Conservation (phyloP, 64 coral and sea anemone species). For the Stichodactyla mertensii region DNA sequence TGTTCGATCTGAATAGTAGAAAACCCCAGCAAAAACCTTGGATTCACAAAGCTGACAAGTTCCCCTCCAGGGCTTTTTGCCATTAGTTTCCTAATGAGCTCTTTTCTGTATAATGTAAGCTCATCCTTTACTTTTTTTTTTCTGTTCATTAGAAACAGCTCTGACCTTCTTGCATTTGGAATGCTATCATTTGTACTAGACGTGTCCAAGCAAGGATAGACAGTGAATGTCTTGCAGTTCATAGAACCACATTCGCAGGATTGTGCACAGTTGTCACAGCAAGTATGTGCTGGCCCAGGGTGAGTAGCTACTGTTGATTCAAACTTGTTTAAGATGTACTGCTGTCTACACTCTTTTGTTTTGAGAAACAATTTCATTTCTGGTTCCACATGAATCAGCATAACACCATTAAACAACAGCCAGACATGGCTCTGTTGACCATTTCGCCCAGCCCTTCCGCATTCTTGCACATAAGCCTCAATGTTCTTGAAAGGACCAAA, state of each 20-base stretch:
- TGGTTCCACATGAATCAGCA: conserved; percentile 38
- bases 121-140: conserved; percentile 36
- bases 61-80: conserved; percentile 8
- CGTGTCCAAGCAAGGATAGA: conserved; percentile 11
- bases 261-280: conserved; percentile 59
- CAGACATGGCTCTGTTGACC: conserved; percentile 32
- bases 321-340: neutral
- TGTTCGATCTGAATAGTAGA: conserved; percentile 9
- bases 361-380: conserved; percentile 52
- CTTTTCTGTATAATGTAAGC: conserved; percentile 15
- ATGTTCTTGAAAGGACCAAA: conserved; percentile 60
- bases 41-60: conserved; percentile 17
- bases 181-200: neutral
- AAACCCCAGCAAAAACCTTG: conserved; percentile 10
- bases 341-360: conserved; percentile 38
- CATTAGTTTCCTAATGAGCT: conserved; percentile 15
- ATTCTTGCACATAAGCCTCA: conserved; percentile 39
- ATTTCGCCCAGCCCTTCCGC: conserved; percentile 14
- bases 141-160: conserved; percentile 36
- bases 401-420: conserved; percentile 41
- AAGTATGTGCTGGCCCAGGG: conserved; percentile 25
- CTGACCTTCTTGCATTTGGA: neutral
- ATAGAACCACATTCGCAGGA: conserved; percentile 38
- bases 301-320: neutral
- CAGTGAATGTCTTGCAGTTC: conserved; percentile 32